Conservation (phyloP, 2,113 vertebrate species). For the Psilopsiagon aurifrons region DNA sequence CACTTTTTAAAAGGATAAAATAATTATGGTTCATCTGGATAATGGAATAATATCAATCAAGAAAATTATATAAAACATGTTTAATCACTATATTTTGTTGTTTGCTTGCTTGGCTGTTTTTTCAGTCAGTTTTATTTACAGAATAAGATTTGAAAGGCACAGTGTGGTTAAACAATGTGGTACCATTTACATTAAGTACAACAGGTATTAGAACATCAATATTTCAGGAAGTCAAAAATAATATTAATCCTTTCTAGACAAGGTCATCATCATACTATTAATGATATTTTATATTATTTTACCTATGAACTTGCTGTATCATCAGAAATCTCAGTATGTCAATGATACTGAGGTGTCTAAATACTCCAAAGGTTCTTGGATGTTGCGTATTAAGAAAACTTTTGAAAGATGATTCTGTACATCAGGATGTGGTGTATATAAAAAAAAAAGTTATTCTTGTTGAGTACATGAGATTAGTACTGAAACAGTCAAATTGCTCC, state of each 20-base stretch:
- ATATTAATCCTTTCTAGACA: not conserved
- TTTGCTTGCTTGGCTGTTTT: not conserved
- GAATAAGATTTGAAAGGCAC: not conserved
- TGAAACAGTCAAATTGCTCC: not conserved
- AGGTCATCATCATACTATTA: not conserved
- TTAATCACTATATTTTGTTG: not conserved
- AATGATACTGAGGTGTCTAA: not conserved
- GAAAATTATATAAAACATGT: not conserved
- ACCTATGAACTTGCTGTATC: not conserved
- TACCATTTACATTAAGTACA: not conserved
- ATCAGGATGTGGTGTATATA: not conserved
- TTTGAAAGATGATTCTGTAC: not conserved
- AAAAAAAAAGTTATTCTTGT: not conserved
- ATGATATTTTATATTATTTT: not conserved
- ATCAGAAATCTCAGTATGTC: not conserved
- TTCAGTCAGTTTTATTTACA: not conserved
- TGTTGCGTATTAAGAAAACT: not conserved
- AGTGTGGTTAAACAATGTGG: not conserved
- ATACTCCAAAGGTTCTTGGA: not conserved
- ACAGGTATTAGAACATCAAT: not conserved
- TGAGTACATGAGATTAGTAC: not conserved
- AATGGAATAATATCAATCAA: not conserved
- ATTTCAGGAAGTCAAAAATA: not conserved
- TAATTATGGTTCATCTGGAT: not conserved
- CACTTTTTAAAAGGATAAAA: not conserved